Base-by-base conservation (phyloP, 2,888 invertebrate genomes). In the Tetheella fluctuosa region DNA sequence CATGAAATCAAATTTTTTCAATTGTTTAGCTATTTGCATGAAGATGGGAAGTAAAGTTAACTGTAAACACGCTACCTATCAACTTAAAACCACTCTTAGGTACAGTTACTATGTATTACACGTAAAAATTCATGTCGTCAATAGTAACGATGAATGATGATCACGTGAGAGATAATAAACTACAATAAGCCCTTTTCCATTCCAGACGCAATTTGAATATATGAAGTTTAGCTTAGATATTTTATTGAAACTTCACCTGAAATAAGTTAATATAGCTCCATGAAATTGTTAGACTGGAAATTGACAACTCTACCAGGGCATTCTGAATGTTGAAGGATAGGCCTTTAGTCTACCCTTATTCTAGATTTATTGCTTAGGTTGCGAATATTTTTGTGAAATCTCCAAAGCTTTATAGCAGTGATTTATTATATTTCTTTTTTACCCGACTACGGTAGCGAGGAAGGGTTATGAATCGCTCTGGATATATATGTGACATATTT, bases 1-100 rank as follows among this genome's bases (percentile, higher is more conserved):
- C 63, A 62, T 34, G 61, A 17, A 55, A 60, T 59, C 55, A 59
- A 37, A 55, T 8, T 20, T 17, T 34, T 34, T 34, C 34, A 34
- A 34, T 34, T 34, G 34, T 34, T 30, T 6, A 8, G 8, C 7
- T 30, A 30, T 30, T 5, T 30, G 7, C 1, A 6, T 8, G 5
- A 8, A 30, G 30, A 30, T 30, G 2, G 2, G 30, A 8, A 8
- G 5, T 6, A 1, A 8, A 8, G 30, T 30, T 8, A 30, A 30
- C 7, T 25, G 6, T 25, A 4, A 10, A 30, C 7, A 30, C 7
- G 30, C 10, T 8, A 30, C 10, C 0, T 8, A 30, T 8, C n/a
- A n/a, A n/a, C n/a, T n/a, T n/a, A n/a, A n/a, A n/a, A n/a, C n/a
- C n/a, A n/a, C n/a, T n/a, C n/a, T n/a, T n/a, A n/a, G n/a, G n/a